phyloP scores from a whole-genome alignment of 1,140 invertebrate species.

The Drosophila saltans region DNA sequence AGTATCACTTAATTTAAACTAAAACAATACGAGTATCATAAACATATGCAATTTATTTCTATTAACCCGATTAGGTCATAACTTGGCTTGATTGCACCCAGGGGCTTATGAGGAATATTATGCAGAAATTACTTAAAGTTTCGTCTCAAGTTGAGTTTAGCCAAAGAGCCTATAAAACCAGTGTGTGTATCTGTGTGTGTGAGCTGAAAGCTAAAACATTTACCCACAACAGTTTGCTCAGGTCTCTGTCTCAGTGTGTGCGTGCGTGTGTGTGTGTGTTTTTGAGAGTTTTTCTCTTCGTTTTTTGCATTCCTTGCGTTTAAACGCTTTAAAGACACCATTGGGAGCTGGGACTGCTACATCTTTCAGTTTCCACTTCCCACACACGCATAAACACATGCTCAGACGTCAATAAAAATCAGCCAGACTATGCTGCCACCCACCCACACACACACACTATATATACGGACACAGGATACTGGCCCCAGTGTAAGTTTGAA shows the following conservation, averaged over 20 bases:
- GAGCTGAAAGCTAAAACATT: conserved; percentile 31
- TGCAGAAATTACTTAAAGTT: conserved; percentile 74
- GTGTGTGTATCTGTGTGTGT: conserved; percentile 14
- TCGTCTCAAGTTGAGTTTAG: conserved; percentile 48
- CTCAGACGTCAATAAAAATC: conserved; percentile 80
- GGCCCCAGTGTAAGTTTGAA: conserved; percentile 26
- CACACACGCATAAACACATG: conserved; percentile 69
- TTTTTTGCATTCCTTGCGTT: conserved; percentile 46
- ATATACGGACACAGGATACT: conserved; percentile 19
- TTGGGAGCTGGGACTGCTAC: conserved; percentile 42
- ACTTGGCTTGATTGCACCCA: conserved; percentile 48
- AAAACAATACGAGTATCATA: conserved; percentile 8
- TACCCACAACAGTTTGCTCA: conserved; percentile 38
- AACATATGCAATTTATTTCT: conserved; percentile 54
- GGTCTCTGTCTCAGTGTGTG: conserved; percentile 23
- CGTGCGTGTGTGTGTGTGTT: conserved; percentile 9
- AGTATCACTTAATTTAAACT: background rate
- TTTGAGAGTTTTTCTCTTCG: conserved; percentile 15
- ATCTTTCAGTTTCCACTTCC: background rate
- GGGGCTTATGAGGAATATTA: conserved; percentile 52
- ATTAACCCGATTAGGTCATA: conserved; percentile 45
- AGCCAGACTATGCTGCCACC: conserved; percentile 53
- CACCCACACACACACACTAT: conserved; percentile 21
- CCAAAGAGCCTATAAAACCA: conserved; percentile 47
- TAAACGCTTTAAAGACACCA: conserved; percentile 77